Evolutionary conservation across 1,140 invertebrate species (phyloP), one percentile per base, ranked within the genome.

Genomic region (Ceratitis capitata): DNA sequence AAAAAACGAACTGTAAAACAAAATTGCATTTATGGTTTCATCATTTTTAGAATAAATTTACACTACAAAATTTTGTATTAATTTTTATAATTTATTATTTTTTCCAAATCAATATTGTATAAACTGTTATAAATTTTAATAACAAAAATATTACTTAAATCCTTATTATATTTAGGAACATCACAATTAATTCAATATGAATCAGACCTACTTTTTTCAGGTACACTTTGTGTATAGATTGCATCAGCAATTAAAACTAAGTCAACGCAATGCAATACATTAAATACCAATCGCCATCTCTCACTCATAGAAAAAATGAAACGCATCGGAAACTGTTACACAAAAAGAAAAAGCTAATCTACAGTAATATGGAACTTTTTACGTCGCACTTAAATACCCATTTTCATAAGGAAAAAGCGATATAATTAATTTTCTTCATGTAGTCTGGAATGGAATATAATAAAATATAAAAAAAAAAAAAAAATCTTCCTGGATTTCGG

Each of bases 1-100:
- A 88, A 90, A 89, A 88, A 90, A 89, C 89, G 90, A 90, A 90
- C 89, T 90, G 89, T 69, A 90, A 90, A 88, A 90, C 89, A 90
- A 90, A 90, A 89, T 90, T 87, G 83, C 85, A 90, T 90, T 90
- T 47, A 78, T 78, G 69, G 42, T 87, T 85, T n/a, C n/a, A n/a
- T 47, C 6, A 32, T 26, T 69, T 42, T 69, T 23, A 47, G 56
- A 88, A 86, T 88, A 88, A 69, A 85, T 78, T 90, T 89, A 88
- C 88, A 89, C 88, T 89, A 89, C 88, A 88, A 87, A 88, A 87
- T 88, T 82, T 83, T 85, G 86, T 87, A 88, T 86, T 89, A 53
- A 83, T 83, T 51, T 19, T 19, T 19, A 53, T 51, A 49, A 3
- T 83, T 83, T 35, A 53, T 83, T 83, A 39, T 83, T 83, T 35